Percentiles rank a stretch among this genome's conserved stretches.
phyloP scores from a whole-genome alignment of 2,888 invertebrate genomes.

The Diarsia mendica region DNA sequence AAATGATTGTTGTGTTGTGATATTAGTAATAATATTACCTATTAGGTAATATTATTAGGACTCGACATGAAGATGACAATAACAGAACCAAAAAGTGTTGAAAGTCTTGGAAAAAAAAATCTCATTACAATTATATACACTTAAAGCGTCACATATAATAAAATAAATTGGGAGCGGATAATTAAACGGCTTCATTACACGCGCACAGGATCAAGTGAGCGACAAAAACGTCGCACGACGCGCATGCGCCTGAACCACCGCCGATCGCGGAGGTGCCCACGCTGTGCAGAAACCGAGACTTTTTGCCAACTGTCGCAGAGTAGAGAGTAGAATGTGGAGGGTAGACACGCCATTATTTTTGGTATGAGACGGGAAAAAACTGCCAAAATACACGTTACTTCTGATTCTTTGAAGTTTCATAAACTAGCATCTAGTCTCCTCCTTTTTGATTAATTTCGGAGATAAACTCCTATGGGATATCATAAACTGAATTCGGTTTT shows the following conservation, averaged over 20 bases:
- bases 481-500: not conserved
- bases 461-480: not conserved
- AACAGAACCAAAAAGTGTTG: too few relatives aligned
- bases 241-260: not conserved
- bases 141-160: slow-evolving; percentile 6
- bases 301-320: not conserved
- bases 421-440: not conserved
- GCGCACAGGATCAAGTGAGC: not conserved
- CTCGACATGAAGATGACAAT: too few relatives aligned
- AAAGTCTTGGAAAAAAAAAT: too few relatives aligned
- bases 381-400: not conserved
- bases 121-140: not conserved
- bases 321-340: slow-evolving; percentile 2
- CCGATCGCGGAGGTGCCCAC: not conserved
- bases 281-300: not conserved
- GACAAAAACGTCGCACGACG: slow-evolving; percentile 21
- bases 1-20: too few relatives aligned
- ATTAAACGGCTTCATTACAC: slow-evolving; percentile 42
- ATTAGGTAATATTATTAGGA: too few relatives aligned
- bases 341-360: not conserved
- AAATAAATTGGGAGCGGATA: slow-evolving; percentile 18
- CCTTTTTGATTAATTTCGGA: not conserved
- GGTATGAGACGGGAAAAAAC: not conserved
- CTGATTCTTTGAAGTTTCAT: not conserved
- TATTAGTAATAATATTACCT: too few relatives aligned